Percentiles rank a stretch among this genome's conserved stretches.
phyloP scores from a whole-genome alignment of 2,888 invertebrate genomes.

The Fissipunctia ypsillon region DNA sequence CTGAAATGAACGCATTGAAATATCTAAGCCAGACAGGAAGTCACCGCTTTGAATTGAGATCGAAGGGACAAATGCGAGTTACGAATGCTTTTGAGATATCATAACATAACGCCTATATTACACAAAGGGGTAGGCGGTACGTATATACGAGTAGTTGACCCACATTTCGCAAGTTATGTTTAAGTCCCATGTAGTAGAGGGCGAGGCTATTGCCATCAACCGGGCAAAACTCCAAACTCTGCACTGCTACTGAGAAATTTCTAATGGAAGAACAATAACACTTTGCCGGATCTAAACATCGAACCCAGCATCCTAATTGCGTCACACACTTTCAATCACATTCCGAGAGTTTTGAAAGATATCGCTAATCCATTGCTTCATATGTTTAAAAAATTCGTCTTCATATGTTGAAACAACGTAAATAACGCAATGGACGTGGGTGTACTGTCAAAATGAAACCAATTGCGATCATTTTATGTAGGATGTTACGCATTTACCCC shows the following conservation, averaged over 20 bases:
- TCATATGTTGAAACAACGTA: too few species aligned
- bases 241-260: not conserved
- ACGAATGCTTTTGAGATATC: not conserved
- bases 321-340: too few species aligned
- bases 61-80: slow-evolving; percentile 6
- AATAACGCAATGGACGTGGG: too few species aligned
- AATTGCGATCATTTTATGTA: too few species aligned
- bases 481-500: too few species aligned
- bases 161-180: not conserved
- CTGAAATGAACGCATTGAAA: slow-evolving; percentile 16
- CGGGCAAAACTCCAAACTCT: not conserved
- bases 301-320: too few species aligned
- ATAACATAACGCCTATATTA: not conserved
- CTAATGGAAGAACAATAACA: too few species aligned
- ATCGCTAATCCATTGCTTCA: too few species aligned
- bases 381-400: too few species aligned
- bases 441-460: too few species aligned
- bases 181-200: not conserved
- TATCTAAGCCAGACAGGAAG: slow-evolving; percentile 35
- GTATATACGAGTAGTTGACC: not conserved
- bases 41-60: slow-evolving; percentile 12
- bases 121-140: not conserved
- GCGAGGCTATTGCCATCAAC: not conserved
- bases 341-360: too few species aligned
- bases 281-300: too few species aligned